A percentile compares a stretch with the other conserved stretches of the same genome.
Conservation (phyloP, 2,797 vertebrate genomes). For the Xenops minutus region DNA sequence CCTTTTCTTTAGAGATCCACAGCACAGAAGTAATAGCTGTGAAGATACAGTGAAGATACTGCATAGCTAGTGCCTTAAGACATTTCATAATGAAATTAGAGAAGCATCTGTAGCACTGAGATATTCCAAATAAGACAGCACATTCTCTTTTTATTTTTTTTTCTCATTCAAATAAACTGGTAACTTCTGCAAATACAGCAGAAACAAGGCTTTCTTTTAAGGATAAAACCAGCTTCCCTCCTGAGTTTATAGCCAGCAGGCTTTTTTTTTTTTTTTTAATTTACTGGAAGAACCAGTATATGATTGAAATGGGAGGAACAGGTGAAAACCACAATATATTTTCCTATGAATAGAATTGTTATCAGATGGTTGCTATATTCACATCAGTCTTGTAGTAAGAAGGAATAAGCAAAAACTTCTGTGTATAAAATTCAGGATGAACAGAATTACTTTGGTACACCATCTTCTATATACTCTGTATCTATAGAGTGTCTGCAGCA, state of each 20-base stretch:
- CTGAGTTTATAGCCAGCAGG: not conserved
- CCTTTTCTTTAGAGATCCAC: conserved; percentile 15
- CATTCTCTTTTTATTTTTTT: not conserved
- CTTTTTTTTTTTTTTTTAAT: not conserved
- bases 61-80: conserved; percentile 17
- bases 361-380: conserved; percentile 7
- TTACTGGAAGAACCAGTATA: not conserved
- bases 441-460: not conserved
- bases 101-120: conserved; percentile 41
- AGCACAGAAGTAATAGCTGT: conserved; percentile 22
- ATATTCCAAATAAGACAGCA: conserved; percentile 16
- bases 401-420: not conserved
- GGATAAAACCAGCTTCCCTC: not conserved
- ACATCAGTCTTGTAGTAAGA: not conserved
- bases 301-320: conserved; percentile 1
- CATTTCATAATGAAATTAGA: conserved; percentile 67
- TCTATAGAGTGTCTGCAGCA: not conserved
- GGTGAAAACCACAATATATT: conserved; percentile 11
- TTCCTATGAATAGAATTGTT: conserved; percentile 39
- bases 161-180: not conserved
- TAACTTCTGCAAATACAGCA: conserved; percentile 25
- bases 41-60: not conserved
- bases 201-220: conserved; percentile 1
- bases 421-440: not conserved
- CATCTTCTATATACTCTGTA: not conserved